Evolutionary conservation across 2,113 vertebrate genomes (phyloP).

Genomic region (Vidua macroura): DNA sequence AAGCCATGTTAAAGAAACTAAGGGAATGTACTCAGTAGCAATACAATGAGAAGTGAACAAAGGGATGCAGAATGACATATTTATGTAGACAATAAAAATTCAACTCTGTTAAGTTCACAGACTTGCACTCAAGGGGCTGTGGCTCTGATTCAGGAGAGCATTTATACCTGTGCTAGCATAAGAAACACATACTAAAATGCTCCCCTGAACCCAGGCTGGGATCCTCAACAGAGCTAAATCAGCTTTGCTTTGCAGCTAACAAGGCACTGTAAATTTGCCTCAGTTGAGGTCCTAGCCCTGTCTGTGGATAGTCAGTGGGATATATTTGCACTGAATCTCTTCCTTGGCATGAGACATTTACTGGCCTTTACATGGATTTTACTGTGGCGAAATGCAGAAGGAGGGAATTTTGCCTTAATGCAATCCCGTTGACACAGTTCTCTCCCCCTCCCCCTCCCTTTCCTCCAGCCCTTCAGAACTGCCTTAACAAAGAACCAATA

Average conservation of each 20-base stretch:
- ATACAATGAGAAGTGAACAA: constrained; percentile 6
- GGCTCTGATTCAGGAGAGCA: constrained; percentile 1
- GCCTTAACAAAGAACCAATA: constrained; percentile 65
- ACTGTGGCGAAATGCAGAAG: constrained; percentile 32
- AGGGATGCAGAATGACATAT: not conserved
- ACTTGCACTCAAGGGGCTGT: not conserved
- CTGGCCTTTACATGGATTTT: not conserved
- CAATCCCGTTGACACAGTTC: not conserved
- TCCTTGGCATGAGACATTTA: constrained; percentile 16
- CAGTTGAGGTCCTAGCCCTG: not conserved
- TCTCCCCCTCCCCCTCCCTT: not conserved
- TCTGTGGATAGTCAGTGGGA: not conserved
- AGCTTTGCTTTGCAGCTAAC: not conserved
- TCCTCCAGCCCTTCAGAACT: constrained; percentile 8
- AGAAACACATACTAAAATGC: constrained; percentile 9
- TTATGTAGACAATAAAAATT: constrained; percentile 12
- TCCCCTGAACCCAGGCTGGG: not conserved
- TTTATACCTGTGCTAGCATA: not conserved
- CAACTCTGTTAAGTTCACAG: not conserved
- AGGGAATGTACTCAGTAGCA: not conserved
- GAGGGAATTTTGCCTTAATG: constrained; percentile 62
- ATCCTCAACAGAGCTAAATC: not conserved
- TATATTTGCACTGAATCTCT: constrained; percentile 19
- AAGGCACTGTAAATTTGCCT: not conserved
- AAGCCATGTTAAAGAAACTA: not conserved